phyloP scores from a whole-genome alignment of 1,140 invertebrate genomes.

The Coboldia fuscipes region DNA sequence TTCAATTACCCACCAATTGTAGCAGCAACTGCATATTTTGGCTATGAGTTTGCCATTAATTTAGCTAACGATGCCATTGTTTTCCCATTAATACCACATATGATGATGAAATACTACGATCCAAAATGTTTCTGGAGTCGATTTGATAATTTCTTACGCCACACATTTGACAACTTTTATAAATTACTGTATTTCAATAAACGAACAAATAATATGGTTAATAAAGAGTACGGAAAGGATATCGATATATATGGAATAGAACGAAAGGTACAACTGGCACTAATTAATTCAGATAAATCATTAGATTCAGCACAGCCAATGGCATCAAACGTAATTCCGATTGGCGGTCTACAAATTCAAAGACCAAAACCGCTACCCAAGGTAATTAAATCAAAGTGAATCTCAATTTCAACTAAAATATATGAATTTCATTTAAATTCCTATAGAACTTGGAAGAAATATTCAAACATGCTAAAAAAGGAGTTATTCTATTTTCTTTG shows the following conservation, averaged over 20 bases:
- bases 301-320: not conserved
- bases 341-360: slow-evolving; percentile 20
- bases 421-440: not conserved
- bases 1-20: slow-evolving; percentile 9
- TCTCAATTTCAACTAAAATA: not conserved
- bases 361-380: slow-evolving; percentile 9
- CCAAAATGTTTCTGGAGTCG: slow-evolving; percentile 12
- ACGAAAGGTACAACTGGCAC: no score
- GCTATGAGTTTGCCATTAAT: not conserved
- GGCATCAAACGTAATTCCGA: not conserved
- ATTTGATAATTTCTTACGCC: slow-evolving; percentile 13
- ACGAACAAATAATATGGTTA: no score
- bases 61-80: slow-evolving; percentile 1
- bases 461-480: slow-evolving; percentile 16
- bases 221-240: no score
- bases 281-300: slow-evolving; percentile 17
- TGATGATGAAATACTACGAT: slow-evolving; percentile 5
- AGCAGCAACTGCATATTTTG: slow-evolving; percentile 4
- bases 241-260: no score
- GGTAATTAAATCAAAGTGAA: no score
- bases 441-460: slow-evolving; percentile 21
- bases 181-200: no score
- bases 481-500: slow-evolving; percentile 24
- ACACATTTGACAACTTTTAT: no score
- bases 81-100: slow-evolving; percentile 5